Base-by-base conservation (phyloP, 2,797 vertebrate genomes). In the Sandelia bainsii region DNA sequence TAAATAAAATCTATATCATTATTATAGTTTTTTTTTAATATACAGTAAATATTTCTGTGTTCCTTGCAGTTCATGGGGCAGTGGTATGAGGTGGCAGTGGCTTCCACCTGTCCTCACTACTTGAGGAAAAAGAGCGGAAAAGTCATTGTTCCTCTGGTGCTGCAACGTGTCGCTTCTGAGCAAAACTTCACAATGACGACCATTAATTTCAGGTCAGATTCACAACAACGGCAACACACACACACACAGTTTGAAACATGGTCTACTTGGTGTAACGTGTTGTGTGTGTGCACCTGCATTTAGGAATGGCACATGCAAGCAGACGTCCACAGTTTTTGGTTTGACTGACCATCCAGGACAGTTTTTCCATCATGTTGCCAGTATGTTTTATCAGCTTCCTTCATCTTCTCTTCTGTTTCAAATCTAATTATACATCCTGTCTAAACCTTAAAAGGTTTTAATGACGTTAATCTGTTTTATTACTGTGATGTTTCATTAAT, bases 31-130 rank as follows among this genome's bases (percentile, higher is more conserved):
- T 39, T 3, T 22, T 53, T 25, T 40, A 11, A 29, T 34, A 6
- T 50, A 16, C 25, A n/a, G 13, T 57, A 16, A 50, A 45, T 39
- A 6, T 49, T 1, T n/a, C 1, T 22, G 4, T 68, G 5, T 52
- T 46, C 1, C 46, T 42, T 77, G 19, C 80, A 93, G 92, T 90
- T 92, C 60, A 69, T 84, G 77, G 92, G 91, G 16, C 79, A 52
- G 46, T 93, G 91, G 92, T 89, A 79, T 22, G 90, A 92, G 69
- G 25, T 84, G 22, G 89, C 86, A 0, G 84, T 89, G 53, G 79
- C 82, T 7, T 92, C 92, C 0, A 84, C 80, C 9, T 93, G 91
- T 62, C 86, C 85, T 42, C 17, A 83, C 62, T 90, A 82, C 63
- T 87, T 87, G 84, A 44, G 54, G 29, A 70, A 69, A 3, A 91